Evolutionary conservation across 1,140 invertebrate genomes (phyloP).

Genomic region (Drosophila pachea): DNA sequence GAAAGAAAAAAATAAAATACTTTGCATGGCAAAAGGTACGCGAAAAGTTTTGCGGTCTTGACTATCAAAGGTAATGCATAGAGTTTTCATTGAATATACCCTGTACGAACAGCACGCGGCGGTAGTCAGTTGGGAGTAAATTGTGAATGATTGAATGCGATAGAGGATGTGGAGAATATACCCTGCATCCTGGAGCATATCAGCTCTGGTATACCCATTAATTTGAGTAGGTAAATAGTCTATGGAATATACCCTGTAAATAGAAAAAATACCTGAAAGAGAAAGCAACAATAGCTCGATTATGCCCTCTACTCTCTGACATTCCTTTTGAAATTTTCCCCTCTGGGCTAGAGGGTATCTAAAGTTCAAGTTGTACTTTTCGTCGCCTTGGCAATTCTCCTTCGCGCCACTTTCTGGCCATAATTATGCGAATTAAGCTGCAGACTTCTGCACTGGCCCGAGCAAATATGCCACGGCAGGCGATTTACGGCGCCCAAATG

Average conservation of each 20-base stretch:
- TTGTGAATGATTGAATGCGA: too few species aligned
- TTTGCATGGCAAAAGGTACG: constrained; percentile 27
- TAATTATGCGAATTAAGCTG: constrained; percentile 71
- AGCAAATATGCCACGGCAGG: constrained; percentile 33
- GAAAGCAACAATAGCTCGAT: too few species aligned
- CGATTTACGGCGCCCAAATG: constrained; percentile 54
- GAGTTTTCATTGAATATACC: constrained; percentile 12
- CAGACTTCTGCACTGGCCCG: constrained; percentile 32
- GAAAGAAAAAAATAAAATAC: constrained; percentile 19
- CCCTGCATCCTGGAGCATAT: too few species aligned
- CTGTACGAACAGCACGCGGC: background rate
- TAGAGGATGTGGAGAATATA: too few species aligned
- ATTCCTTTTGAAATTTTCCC: too few species aligned
- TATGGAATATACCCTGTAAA: too few species aligned
- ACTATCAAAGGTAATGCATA: constrained; percentile 22
- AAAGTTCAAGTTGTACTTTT: background rate
- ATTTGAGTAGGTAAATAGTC: too few species aligned
- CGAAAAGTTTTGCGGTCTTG: constrained; percentile 28
- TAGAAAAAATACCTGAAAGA: too few species aligned
- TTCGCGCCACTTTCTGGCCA: constrained; percentile 22
- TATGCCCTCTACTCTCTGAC: too few species aligned
- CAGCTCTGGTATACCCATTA: too few species aligned
- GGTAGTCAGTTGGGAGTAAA: background rate
- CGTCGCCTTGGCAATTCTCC: background rate
- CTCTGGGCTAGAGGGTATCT: too few species aligned